A percentile compares a stretch with the other conserved stretches of the same genome.
Conservation (phyloP, 2,888 invertebrate genomes). For the Parthenolecanium corni region DNA sequence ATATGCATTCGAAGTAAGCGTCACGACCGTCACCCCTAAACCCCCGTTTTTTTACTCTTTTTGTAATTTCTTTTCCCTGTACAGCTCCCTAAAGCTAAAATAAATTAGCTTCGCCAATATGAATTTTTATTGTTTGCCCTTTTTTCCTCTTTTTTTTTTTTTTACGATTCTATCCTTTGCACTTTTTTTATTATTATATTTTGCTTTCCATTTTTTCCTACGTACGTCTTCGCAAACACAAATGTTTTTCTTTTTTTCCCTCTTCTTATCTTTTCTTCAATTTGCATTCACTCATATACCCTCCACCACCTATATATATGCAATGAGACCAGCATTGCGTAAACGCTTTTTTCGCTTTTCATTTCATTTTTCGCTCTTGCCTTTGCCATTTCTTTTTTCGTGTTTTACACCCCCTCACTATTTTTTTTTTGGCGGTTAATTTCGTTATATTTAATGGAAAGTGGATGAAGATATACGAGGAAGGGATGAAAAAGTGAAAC, state of each 20-base stretch:
- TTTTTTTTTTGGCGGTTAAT: constrained; percentile 20
- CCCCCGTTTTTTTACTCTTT: not conserved
- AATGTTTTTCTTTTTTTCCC: not conserved
- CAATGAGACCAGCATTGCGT: constrained; percentile 1
- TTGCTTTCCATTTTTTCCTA: constrained; percentile 4
- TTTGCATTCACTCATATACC: constrained; percentile 24
- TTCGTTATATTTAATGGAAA: constrained; percentile 8
- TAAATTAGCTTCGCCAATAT: constrained; percentile 34
- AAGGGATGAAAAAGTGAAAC: too few species aligned
- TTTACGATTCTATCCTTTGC: constrained; percentile 9
- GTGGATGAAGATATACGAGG: not conserved
- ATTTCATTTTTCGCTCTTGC: not conserved
- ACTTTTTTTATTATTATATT: constrained; percentile 28
- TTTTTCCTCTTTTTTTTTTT: constrained; percentile 25
- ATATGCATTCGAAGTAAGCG: constrained; percentile 29
- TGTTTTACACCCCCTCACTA: too few species aligned
- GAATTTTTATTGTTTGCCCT: constrained; percentile 34
- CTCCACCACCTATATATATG: not conserved
- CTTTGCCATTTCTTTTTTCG: not conserved
- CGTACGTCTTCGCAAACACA: constrained; percentile 3
- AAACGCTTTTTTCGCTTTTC: not conserved
- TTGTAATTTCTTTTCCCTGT: constrained; percentile 26
- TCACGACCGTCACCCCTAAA: constrained; percentile 21
- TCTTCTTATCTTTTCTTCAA: constrained; percentile 18
- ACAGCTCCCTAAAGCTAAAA: constrained; percentile 31